These are phyloP conservation scores for Pyrgilauda ruficollis DNA, from an alignment of 2,113 vertebrate species.

Conservation along the genomic window DNA sequence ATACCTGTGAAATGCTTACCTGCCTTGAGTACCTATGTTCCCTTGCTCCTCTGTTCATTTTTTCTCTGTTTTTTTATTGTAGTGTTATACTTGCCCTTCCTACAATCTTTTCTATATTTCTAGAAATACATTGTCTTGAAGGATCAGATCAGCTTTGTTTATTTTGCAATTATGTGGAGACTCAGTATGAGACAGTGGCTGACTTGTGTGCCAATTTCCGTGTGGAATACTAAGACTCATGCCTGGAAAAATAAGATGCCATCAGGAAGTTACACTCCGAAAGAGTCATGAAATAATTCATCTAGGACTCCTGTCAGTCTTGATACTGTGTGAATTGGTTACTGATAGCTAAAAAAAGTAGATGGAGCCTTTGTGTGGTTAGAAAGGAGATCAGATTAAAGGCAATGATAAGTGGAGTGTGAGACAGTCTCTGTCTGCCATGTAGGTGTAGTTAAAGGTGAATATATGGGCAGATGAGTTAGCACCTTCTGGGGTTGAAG, in stretches of 20 bases:
- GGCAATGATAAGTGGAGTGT: background rate
- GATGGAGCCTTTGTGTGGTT: background rate
- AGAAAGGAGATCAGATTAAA: background rate
- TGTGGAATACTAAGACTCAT: background rate
- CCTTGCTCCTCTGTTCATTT: slow-evolving; percentile 27
- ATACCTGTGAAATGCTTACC: slow-evolving; percentile 8
- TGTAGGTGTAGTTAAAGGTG: background rate
- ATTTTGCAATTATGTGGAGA: background rate
- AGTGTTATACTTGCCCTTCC: background rate
- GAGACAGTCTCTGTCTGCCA: background rate
- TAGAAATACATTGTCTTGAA: background rate
- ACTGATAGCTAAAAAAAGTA: background rate
- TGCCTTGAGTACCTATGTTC: slow-evolving; percentile 50
- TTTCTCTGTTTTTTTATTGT: background rate
- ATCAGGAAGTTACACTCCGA: background rate
- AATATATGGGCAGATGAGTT: background rate
- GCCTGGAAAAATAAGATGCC: background rate
- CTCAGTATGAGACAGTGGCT: background rate
- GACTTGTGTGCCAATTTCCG: background rate
- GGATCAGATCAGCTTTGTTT: background rate
- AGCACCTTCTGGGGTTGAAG: background rate
- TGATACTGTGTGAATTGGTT: background rate
- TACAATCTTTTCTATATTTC: background rate
- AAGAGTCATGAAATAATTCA: background rate
- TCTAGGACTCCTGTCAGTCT: background rate